Conservation (phyloP, 2,888 invertebrate species). For the Perizoma affinitatum region DNA sequence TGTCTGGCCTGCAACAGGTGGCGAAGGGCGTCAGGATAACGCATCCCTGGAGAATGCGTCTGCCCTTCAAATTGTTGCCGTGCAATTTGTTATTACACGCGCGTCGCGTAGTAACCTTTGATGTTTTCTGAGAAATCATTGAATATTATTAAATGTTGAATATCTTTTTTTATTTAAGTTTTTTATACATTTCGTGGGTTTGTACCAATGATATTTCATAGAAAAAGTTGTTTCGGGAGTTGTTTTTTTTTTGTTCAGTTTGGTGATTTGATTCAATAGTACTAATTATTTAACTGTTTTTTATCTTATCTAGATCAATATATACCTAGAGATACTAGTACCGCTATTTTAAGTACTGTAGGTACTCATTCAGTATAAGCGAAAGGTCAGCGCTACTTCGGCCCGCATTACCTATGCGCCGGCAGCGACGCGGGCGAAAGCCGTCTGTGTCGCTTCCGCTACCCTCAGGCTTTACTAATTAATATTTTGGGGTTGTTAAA, state of each 20-base stretch:
- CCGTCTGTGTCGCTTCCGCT: conserved; percentile 48
- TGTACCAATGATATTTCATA: no score
- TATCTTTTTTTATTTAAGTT: no score
- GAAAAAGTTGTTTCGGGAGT: no score
- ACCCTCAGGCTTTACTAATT: conserved; percentile 30
- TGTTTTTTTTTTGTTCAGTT: no score
- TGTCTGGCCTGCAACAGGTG: conserved; percentile 30
- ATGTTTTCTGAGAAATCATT: conserved; percentile 15
- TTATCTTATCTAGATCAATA: no score
- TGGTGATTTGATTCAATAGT: no score
- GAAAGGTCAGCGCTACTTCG: conserved; percentile 34
- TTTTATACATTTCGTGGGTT: no score
- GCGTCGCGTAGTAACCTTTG: conserved; percentile 1
- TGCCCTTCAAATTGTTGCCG: conserved; percentile 49
- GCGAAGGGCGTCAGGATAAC: conserved; percentile 41
- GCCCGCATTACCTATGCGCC: conserved; percentile 47
- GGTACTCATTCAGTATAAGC: background rate
- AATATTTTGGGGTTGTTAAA: conserved; percentile 23
- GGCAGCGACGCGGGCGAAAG: conserved; percentile 29
- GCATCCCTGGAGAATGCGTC: conserved; percentile 44
- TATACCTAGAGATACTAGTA: no score
- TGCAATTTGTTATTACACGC: conserved; percentile 26
- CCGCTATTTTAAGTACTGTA: background rate
- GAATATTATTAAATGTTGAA: background rate
- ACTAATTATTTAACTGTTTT: no score